Conservation (phyloP, 1,140 invertebrate genomes). For the Catajapyx aquilonaris region DNA sequence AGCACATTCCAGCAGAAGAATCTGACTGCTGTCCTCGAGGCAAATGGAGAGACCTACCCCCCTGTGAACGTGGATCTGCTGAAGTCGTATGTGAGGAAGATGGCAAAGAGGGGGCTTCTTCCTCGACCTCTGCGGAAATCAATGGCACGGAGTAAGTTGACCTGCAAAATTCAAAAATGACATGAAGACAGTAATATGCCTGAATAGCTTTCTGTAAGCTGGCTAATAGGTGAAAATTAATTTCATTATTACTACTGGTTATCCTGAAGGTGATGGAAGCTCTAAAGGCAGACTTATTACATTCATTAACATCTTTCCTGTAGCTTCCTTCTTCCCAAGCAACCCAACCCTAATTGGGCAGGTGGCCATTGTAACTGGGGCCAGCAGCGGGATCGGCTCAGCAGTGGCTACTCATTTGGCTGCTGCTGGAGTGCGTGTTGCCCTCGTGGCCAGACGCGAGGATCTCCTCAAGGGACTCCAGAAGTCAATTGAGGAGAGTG, state of each 20-base stretch:
- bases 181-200: too few species aligned
- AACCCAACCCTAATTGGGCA: too few species aligned
- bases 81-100: conserved; percentile 3
- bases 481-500: conserved; percentile 4
- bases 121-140: conserved; percentile 1
- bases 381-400: conserved; percentile 15
- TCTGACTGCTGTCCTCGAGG: conserved; percentile 1
- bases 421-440: conserved; percentile 11
- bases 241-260: too few species aligned
- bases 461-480: conserved; percentile 9
- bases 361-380: conserved; percentile 14
- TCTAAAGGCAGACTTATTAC: too few species aligned
- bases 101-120: conserved; percentile 2
- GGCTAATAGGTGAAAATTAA: too few species aligned
- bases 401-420: conserved; percentile 11
- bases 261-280: too few species aligned
- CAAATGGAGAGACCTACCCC: background rate
- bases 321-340: too few species aligned
- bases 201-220: too few species aligned
- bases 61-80: conserved; percentile 5
- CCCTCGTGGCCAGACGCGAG: conserved; percentile 11
- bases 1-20: conserved; percentile 7
- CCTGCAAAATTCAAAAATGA: too few species aligned
- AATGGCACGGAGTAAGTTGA: conserved; percentile 3
- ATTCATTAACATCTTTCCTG: too few species aligned